Conservation (phyloP, 2,113 vertebrate genomes). For the Colaptes auratus region DNA sequence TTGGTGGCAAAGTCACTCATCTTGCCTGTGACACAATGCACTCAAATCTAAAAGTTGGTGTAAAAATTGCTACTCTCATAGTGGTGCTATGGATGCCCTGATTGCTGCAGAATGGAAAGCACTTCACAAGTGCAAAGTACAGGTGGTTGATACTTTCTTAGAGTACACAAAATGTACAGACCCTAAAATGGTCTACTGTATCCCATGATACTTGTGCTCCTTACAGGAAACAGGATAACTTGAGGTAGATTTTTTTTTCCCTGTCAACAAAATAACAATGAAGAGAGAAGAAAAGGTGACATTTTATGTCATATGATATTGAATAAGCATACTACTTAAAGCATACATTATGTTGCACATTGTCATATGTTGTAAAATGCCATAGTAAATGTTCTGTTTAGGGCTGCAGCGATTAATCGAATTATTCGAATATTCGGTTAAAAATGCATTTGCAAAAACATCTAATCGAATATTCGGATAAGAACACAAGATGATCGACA, state of each 20-base stretch:
- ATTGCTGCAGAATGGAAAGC: neutral
- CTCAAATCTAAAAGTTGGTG: neutral
- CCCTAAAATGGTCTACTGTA: neutral
- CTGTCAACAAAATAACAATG: neutral
- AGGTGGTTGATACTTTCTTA: neutral
- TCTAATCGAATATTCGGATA: slow-evolving; percentile 73
- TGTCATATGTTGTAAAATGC: slow-evolving; percentile 72
- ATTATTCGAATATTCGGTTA: slow-evolving; percentile 74
- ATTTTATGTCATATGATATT: slow-evolving; percentile 70
- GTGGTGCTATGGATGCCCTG: neutral
- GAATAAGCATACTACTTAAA: neutral
- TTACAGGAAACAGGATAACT: neutral
- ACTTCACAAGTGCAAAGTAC: neutral
- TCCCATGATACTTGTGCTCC: neutral
- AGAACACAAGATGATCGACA: slow-evolving; percentile 66
- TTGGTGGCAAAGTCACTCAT: too few relatives aligned
- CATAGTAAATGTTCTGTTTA: slow-evolving; percentile 75
- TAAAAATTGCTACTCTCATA: neutral
- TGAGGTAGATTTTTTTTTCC: neutral
- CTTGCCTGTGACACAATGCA: neutral
- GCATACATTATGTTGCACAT: slow-evolving; percentile 50
- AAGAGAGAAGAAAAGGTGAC: slow-evolving; percentile 36
- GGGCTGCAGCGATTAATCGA: slow-evolving; percentile 65
- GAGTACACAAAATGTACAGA: neutral
- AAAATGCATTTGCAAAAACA: neutral